Percentiles rank a stretch among this genome's conserved stretches.
These are phyloP conservation scores for Hetaerina titia DNA, from an alignment of 2,888 invertebrate genomes.

Conservation along the genomic window DNA sequence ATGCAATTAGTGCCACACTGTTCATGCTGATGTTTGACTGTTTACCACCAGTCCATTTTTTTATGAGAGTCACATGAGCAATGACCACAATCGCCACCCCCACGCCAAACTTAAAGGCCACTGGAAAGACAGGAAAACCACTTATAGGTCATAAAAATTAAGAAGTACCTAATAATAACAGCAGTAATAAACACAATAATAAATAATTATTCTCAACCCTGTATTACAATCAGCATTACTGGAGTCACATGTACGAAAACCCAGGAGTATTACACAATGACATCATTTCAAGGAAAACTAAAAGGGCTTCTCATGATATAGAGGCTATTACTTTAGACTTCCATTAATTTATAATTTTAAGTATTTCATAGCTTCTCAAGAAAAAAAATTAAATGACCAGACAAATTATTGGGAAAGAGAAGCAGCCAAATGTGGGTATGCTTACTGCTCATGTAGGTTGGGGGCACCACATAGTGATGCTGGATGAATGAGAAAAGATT, in stretches of 20 bases:
- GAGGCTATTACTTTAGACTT: too few species aligned
- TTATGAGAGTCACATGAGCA: constrained; percentile 91
- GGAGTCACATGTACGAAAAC: not conserved
- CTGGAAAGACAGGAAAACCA: constrained; percentile 82
- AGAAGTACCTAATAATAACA: constrained; percentile 1
- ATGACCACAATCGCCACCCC: constrained; percentile 91
- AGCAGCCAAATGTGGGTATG: too few species aligned
- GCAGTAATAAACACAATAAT: not conserved
- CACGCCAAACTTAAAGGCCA: constrained; percentile 91
- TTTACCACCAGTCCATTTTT: constrained; percentile 79
- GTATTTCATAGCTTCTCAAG: too few species aligned
- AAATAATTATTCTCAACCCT: constrained; percentile 3
- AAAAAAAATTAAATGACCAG: too few species aligned
- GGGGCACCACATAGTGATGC: too few species aligned
- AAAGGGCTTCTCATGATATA: too few species aligned
- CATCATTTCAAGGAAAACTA: too few species aligned
- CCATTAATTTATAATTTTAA: too few species aligned
- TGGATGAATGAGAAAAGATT: too few species aligned
- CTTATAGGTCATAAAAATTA: constrained; percentile 65
- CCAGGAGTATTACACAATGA: not conserved
- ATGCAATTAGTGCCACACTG: constrained; percentile 45
- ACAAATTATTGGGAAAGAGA: too few species aligned
- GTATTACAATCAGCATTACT: not conserved
- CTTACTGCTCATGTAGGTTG: too few species aligned
- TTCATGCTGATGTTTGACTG: constrained; percentile 54